Percentiles rank a stretch among this genome's conserved stretches.
These are phyloP conservation scores for Argopecten irradians DNA, from an alignment of 1,140 invertebrate genomes.

Conservation along the genomic window DNA sequence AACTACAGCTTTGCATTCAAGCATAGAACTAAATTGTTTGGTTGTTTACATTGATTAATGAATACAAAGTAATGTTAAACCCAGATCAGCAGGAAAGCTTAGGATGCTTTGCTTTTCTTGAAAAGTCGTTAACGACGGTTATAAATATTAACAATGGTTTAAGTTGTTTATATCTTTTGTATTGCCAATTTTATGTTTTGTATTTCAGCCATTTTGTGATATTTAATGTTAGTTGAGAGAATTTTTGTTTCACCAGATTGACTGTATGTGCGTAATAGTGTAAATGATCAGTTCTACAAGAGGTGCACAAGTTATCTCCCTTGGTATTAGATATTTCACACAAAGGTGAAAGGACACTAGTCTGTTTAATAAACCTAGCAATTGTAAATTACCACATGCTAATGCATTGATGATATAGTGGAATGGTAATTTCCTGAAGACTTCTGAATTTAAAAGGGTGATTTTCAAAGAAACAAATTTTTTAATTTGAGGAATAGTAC, in stretches of 20 bases:
- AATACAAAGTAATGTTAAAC: neutral
- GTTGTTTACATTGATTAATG: neutral
- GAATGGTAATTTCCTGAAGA: no score
- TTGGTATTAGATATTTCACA: no score
- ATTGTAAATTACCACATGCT: no score
- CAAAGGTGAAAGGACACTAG: no score
- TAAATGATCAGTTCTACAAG: neutral
- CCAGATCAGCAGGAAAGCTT: neutral
- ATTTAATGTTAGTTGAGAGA: neutral
- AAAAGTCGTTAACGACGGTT: neutral
- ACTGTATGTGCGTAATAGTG: constrained; percentile 10
- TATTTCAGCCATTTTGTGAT: neutral
- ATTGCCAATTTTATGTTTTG: neutral
- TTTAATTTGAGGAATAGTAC: no score
- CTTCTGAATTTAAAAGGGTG: no score
- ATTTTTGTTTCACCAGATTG: neutral
- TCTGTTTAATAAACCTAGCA: no score
- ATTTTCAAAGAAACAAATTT: no score
- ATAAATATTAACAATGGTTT: neutral
- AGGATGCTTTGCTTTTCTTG: neutral
- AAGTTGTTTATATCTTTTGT: neutral
- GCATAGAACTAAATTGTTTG: neutral
- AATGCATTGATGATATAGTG: no score
- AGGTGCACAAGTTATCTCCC: neutral
- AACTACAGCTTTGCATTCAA: neutral